Evolutionary conservation across 2,888 invertebrate species (phyloP).

Genomic region (Chydorus sphaericus): DNA sequence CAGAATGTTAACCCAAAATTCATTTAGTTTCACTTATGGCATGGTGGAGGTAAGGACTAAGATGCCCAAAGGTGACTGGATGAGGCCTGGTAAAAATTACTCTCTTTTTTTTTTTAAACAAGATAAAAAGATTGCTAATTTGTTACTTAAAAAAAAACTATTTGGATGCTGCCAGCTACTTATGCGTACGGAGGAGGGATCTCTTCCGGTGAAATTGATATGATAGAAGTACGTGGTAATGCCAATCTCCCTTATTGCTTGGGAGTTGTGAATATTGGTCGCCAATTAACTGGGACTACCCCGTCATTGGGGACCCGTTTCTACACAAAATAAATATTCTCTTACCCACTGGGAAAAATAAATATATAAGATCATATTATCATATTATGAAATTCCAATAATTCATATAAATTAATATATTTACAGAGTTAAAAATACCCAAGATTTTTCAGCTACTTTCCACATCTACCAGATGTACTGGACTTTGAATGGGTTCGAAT

Average conservation of each 20-base stretch:
- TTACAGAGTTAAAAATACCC: too few species aligned
- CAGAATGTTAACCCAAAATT: slow-evolving; percentile 21
- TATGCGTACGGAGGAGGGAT: slow-evolving; percentile 29
- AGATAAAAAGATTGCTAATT: too few species aligned
- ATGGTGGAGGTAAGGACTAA: slow-evolving; percentile 25
- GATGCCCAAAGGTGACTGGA: slow-evolving; percentile 27
- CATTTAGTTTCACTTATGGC: slow-evolving; percentile 24
- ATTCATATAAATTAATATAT: too few species aligned
- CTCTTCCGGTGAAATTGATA: slow-evolving; percentile 30
- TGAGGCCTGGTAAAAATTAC: slow-evolving; percentile 27
- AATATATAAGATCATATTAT: too few species aligned
- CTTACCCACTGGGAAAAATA: not conserved
- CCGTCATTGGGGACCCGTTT: slow-evolving; percentile 31
- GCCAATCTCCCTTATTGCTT: slow-evolving; percentile 19
- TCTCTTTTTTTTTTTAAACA: too few species aligned
- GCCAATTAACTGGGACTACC: slow-evolving; percentile 26
- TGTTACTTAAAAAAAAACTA: too few species aligned
- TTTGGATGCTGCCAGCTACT: slow-evolving; percentile 27
- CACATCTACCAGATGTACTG: slow-evolving; percentile 27
- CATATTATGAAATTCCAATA: too few species aligned
- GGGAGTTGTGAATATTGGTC: slow-evolving; percentile 16
- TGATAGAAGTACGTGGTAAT: slow-evolving; percentile 29
- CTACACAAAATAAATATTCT: slow-evolving; percentile 18
- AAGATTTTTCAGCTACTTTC: slow-evolving; percentile 21
- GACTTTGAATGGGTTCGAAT: slow-evolving; percentile 18